Conservation (phyloP, 92 coral and sea anemone genomes). For the Paragorgia papillata region DNA sequence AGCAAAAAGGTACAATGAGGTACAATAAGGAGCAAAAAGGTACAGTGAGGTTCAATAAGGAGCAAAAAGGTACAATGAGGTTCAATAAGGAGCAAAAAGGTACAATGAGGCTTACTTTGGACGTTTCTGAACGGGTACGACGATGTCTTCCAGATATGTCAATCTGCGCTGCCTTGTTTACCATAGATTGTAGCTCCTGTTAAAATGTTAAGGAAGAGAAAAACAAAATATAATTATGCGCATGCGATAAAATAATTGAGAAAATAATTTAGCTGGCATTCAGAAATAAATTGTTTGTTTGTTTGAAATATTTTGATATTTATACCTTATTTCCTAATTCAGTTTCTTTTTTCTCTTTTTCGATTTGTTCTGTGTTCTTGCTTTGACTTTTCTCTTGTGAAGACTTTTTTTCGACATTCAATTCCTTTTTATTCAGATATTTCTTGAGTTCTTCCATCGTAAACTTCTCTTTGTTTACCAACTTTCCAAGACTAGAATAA, state of each 20-base stretch:
- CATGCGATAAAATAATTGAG: too few species aligned
- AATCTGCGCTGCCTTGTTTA: constrained; percentile 79
- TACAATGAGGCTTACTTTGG: constrained; percentile 53
- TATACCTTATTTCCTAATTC: constrained; percentile 1
- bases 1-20: too few species aligned
- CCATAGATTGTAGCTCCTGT: constrained; percentile 61
- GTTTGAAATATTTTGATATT: too few species aligned
- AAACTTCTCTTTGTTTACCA: constrained; percentile 82
- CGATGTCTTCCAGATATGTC: constrained; percentile 81
- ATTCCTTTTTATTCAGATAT: constrained; percentile 50
- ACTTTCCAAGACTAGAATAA: constrained; percentile 80
- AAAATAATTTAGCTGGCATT: too few species aligned
- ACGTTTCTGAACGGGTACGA: constrained; percentile 45
- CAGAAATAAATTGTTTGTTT: too few species aligned
- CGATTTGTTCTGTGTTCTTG: background rate
- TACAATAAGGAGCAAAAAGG: too few species aligned
- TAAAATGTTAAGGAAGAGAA: background rate
- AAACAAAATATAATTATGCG: background rate
- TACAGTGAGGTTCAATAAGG: too few species aligned
- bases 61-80: too few species aligned
- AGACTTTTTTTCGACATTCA: background rate
- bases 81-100: too few species aligned
- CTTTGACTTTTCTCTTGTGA: constrained; percentile 2
- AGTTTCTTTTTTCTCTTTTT: background rate
- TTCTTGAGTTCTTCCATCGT: constrained; percentile 63